Evolutionary conservation across 1,140 invertebrate species (phyloP).

Genomic region (Ooceraea biroi): DNA sequence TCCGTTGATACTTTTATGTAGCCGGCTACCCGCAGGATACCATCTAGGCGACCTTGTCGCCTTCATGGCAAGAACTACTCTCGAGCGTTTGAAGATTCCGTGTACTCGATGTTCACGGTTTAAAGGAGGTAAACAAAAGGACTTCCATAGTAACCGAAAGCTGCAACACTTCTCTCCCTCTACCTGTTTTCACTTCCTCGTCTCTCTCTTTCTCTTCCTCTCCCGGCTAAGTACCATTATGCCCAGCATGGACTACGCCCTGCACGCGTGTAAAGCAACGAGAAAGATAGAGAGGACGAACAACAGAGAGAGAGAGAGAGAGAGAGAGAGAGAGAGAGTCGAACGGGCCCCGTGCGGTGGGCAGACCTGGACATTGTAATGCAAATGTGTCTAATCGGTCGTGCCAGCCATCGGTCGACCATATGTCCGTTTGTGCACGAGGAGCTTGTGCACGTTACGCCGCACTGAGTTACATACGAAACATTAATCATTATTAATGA

Average conservation of each 20-base stretch:
- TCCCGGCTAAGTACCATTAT: conserved; percentile 84
- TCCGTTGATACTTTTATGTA: neutral
- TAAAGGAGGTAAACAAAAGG: conserved; percentile 72
- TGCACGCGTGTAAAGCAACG: conserved; percentile 79
- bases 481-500: conserved; percentile 81
- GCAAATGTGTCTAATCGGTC: conserved; percentile 86
- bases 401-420: conserved; percentile 85
- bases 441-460: conserved; percentile 64
- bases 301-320: conserved; percentile 50
- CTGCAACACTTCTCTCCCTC: conserved; percentile 77
- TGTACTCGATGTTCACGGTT: conserved; percentile 50
- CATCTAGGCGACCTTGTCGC: conserved; percentile 1
- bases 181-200: neutral
- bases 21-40: conserved; percentile 59
- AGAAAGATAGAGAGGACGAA: conserved; percentile 58
- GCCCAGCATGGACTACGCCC: conserved; percentile 80
- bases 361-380: conserved; percentile 84
- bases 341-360: conserved; percentile 73
- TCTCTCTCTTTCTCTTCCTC: conserved; percentile 31
- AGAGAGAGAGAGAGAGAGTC: conserved; percentile 58
- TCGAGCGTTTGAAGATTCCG: conserved; percentile 34
- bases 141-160: conserved; percentile 72
- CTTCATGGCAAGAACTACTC: conserved; percentile 16
- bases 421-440: conserved; percentile 83
- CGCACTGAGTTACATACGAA: conserved; percentile 73